Evolutionary conservation across 2,113 vertebrate species (phyloP), one percentile per base, ranked within the genome.

Genomic region (Trachemys scripta): DNA sequence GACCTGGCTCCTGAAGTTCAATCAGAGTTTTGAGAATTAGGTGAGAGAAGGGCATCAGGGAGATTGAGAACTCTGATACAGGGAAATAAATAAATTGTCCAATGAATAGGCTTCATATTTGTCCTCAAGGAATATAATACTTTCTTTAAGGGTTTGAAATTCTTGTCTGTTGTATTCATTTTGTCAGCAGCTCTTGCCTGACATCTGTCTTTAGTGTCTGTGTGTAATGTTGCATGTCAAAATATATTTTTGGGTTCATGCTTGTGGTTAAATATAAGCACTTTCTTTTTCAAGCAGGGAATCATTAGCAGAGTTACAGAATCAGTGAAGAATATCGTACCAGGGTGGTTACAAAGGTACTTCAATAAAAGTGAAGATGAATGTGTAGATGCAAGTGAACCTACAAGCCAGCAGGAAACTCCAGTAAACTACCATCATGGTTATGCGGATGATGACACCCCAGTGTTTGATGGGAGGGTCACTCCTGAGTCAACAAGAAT

Each of bases 251-350:
- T 90, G 72, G 79, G 42, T 86, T 8, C 86, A 65, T 45, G 93
- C 87, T n/a, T 91, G 27, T 92, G 42, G 65, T 94, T 88, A 89
- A 54, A 87, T 84, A 87, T 84, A 92, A 92, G 25, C 80, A 5
- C 24, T 90, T 69, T 54, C 51, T 95, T 56, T 96, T 97, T 95
- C 25, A 57, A 98, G 97, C 98, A 99, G 98, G 99, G 99, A 76
- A 98, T 99, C 97, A 99, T 99, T 97, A 99, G 98, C 96, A 99
- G 99, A 97, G 99, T 99, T 96, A 99, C 99, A 1, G 99, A 99
- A 97, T 99, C 99, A 8, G 99, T 99, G 90, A 99, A 99, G 98
- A 99, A 98, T 96, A 99, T 99, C 85, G 99, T 99, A 88, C 99
- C 99, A 49, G 98, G 98, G 82, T 99, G 99, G 99, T 95, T 99